phyloP scores from a whole-genome alignment of 1,140 invertebrate species.

The Pseudomyrmex pallidus region DNA sequence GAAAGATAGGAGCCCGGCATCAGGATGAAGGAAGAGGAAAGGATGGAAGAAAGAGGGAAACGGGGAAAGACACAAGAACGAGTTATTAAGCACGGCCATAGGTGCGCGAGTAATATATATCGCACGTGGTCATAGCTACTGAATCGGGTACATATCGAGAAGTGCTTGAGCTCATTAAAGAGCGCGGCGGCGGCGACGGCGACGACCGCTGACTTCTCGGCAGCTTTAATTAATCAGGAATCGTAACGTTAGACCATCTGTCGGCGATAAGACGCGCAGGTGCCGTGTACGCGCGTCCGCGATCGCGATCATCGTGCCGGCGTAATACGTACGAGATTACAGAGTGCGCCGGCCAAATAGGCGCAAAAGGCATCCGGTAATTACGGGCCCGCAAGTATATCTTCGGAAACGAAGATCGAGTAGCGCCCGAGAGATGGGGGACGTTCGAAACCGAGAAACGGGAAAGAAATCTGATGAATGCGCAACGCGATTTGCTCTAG shows the following conservation, averaged over 20 bases:
- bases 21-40: too few relatives aligned
- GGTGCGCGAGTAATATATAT: conserved; percentile 50
- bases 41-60: neutral
- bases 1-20: neutral
- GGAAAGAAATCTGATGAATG: neutral
- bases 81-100: conserved; percentile 52
- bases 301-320: conserved; percentile 54
- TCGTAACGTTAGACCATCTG: conserved; percentile 63
- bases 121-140: conserved; percentile 60
- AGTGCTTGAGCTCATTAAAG: conserved; percentile 67
- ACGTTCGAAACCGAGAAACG: neutral
- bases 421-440: neutral
- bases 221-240: conserved; percentile 69
- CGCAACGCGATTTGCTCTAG: neutral
- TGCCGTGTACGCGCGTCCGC: conserved; percentile 46
- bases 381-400: conserved; percentile 43
- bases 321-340: conserved; percentile 58
- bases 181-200: conserved; percentile 30
- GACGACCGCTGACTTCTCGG: conserved; percentile 41
- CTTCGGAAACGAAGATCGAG: conserved; percentile 34
- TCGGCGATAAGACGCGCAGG: conserved; percentile 56
- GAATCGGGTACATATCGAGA: conserved; percentile 53
- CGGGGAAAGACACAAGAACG: neutral
- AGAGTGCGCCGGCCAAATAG: conserved; percentile 53
- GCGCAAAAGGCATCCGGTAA: conserved; percentile 58